Evolutionary conservation across 2,797 vertebrate genomes (phyloP).

Genomic region (Fringilla coelebs): DNA sequence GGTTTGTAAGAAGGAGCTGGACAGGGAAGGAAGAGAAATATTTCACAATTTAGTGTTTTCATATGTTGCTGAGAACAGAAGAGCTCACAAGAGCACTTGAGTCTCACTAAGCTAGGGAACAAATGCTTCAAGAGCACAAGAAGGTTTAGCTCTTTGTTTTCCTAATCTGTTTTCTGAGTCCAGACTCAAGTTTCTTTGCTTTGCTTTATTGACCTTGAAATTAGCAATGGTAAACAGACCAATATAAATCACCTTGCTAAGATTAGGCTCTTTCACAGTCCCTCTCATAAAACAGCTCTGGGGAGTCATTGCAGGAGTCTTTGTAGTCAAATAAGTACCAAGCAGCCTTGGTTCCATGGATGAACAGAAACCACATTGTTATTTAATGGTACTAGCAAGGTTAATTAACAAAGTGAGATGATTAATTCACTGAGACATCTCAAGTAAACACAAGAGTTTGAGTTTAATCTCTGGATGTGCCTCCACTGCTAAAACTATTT

Average conservation of each 20-base stretch:
- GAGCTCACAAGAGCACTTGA: background rate
- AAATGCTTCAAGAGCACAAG: background rate
- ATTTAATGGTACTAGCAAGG: background rate
- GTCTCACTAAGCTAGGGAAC: background rate
- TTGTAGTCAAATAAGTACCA: background rate
- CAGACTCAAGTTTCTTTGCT: background rate
- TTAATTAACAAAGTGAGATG: background rate
- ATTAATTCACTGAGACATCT: constrained; percentile 2
- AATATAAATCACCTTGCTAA: background rate
- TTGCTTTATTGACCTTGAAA: background rate
- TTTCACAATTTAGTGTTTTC: background rate
- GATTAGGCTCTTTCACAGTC: background rate
- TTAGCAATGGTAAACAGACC: background rate
- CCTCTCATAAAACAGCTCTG: background rate
- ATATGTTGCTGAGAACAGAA: background rate
- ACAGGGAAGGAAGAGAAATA: background rate
- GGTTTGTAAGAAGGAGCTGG: background rate
- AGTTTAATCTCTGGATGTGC: background rate
- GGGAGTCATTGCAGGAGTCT: background rate
- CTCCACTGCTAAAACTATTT: background rate
- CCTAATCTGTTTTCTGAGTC: background rate
- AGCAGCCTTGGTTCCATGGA: background rate
- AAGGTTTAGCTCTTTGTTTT: background rate
- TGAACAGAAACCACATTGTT: background rate
- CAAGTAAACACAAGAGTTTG: background rate